Evolutionary conservation across 2,888 invertebrate genomes (phyloP).

Genomic region (Pheosia gnoma): DNA sequence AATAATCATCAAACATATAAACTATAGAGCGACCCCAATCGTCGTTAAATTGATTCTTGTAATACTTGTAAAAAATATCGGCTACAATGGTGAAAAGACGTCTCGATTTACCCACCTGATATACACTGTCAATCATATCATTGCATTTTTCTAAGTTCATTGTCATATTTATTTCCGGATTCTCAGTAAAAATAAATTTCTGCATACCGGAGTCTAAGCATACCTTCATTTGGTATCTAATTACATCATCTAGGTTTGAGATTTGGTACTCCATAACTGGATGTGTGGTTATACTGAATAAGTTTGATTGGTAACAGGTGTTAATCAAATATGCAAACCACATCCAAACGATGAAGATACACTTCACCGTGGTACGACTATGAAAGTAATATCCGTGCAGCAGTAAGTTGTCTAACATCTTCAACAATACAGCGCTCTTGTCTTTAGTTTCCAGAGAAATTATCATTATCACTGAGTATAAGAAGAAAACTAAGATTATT

Average conservation of each 20-base stretch:
- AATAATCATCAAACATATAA: constrained; percentile 23
- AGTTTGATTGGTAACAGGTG: constrained; percentile 50
- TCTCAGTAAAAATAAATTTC: neutral
- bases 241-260: constrained; percentile 44
- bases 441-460: constrained; percentile 34
- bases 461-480: constrained; percentile 41
- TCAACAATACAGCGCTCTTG: constrained; percentile 39
- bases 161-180: neutral
- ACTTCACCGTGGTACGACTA: constrained; percentile 30
- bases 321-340: constrained; percentile 54
- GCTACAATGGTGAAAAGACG: constrained; percentile 22
- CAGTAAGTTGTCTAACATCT: constrained; percentile 47
- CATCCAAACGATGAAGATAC: constrained; percentile 48
- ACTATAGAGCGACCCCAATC: constrained; percentile 26
- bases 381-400: constrained; percentile 38
- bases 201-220: constrained; percentile 40
- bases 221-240: constrained; percentile 35
- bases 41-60: constrained; percentile 22
- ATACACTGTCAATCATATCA: constrained; percentile 1
- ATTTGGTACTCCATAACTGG: constrained; percentile 53
- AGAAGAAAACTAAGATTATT: constrained; percentile 35
- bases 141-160: neutral
- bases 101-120: constrained; percentile 13
- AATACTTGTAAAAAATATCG: constrained; percentile 16
- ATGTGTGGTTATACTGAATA: constrained; percentile 51